A percentile compares a stretch with the other conserved stretches of the same genome.
Evolutionary conservation across 2,888 invertebrate genomes (phyloP).

Genomic region (Eurytoma californica): DNA sequence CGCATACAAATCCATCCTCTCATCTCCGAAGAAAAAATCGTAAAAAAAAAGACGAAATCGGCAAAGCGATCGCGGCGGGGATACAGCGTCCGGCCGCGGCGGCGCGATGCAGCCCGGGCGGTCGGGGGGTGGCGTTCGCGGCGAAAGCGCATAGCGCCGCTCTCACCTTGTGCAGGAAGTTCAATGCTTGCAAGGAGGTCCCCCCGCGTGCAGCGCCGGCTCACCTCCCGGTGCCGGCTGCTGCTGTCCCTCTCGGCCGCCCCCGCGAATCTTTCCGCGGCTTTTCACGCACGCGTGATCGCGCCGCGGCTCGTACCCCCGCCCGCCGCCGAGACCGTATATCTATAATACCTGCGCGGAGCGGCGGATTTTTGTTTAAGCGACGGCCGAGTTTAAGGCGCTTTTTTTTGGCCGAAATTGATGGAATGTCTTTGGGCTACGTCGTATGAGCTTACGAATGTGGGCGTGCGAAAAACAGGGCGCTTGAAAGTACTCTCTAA

Average conservation of each 20-base stretch:
- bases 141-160: slow-evolving; percentile 29
- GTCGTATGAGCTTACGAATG: too few species aligned
- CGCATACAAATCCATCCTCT: too few species aligned
- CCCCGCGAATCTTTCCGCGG: slow-evolving; percentile 31
- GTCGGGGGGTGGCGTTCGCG: not conserved
- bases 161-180: slow-evolving; percentile 63
- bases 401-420: too few species aligned
- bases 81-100: not conserved
- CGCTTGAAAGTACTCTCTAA: too few species aligned
- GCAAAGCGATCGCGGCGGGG: not conserved
- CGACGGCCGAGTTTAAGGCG: too few species aligned
- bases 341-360: too few species aligned
- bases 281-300: slow-evolving; percentile 58
- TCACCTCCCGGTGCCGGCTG: slow-evolving; percentile 9
- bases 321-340: not conserved
- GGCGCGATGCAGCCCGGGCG: not conserved
- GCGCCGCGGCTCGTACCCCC: slow-evolving; percentile 5
- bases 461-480: too few species aligned
- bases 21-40: too few species aligned
- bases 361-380: too few species aligned
- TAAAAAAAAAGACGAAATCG: not conserved
- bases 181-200: slow-evolving; percentile 65
- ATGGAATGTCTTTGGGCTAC: too few species aligned
- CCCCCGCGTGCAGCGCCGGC: slow-evolving; percentile 15
- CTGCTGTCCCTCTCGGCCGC: not conserved